Conservation (phyloP, 2,888 invertebrate species). For the Malthinus flaveolus region DNA sequence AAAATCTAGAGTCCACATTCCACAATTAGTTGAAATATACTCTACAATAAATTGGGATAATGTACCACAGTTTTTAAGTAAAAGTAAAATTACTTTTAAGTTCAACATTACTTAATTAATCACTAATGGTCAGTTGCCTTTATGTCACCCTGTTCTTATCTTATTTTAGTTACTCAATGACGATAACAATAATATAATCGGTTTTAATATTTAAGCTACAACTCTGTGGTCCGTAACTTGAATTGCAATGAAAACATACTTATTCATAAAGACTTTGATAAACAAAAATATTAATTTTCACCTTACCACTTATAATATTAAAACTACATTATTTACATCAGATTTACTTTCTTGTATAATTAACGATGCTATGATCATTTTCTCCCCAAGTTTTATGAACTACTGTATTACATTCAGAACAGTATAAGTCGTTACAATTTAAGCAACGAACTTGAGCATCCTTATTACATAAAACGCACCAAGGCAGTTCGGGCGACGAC, state of each 20-base stretch:
- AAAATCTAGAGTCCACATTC: too few species aligned
- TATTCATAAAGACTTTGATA: neutral
- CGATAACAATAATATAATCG: too few species aligned
- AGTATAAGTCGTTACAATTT: slow-evolving; percentile 83
- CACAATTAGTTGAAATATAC: too few species aligned
- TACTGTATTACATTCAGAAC: slow-evolving; percentile 72
- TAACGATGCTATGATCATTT: slow-evolving; percentile 48
- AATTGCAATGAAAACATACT: neutral
- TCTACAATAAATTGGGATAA: too few species aligned
- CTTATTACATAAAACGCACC: slow-evolving; percentile 86
- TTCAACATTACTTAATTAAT: too few species aligned
- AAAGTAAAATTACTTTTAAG: too few species aligned
- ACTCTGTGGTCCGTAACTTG: neutral
- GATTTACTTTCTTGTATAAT: slow-evolving; percentile 39
- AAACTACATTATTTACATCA: slow-evolving; percentile 6
- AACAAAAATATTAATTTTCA: neutral
- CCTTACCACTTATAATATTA: slow-evolving; percentile 5
- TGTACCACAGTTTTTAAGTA: too few species aligned
- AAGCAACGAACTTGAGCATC: slow-evolving; percentile 74
- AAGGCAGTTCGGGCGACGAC: slow-evolving; percentile 65
- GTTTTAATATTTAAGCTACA: too few species aligned
- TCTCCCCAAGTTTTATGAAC: slow-evolving; percentile 60
- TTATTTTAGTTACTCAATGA: too few species aligned
- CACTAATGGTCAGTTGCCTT: too few species aligned
- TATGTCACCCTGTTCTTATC: too few species aligned